Percentiles rank a stretch among this genome's conserved stretches.
Evolutionary conservation across 37 sponge, comb jelly and placozoan genomes (phyloP).

Genomic region (Agelas oroides): DNA sequence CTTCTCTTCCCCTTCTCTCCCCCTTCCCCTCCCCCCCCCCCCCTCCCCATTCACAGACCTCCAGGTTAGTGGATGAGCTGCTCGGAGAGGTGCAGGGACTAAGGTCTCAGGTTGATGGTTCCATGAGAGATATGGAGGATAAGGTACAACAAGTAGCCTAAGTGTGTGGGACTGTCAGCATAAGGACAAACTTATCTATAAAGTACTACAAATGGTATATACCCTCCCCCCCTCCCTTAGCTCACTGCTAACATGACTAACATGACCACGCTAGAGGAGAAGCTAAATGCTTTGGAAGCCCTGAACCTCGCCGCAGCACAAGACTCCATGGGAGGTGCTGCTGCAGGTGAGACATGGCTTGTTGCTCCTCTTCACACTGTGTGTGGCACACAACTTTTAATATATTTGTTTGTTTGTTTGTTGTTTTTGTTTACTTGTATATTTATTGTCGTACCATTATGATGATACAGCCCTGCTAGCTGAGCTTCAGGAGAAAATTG

Average conservation of each 20-base stretch:
- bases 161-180: neutral
- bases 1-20: no score
- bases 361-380: no score
- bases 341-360: neutral
- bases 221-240: neutral
- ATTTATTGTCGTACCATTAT: neutral
- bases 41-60: slow-evolving; percentile 33
- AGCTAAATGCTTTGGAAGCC: slow-evolving; percentile 52
- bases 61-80: slow-evolving; percentile 71
- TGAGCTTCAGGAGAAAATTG: slow-evolving; percentile 44
- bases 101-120: slow-evolving; percentile 32
- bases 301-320: slow-evolving; percentile 51
- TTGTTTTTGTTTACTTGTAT: no score
- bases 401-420: no score
- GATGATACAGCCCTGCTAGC: slow-evolving; percentile 10
- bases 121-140: slow-evolving; percentile 1
- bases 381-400: no score
- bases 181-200: neutral
- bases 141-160: neutral
- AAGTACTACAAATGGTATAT: no score
- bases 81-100: slow-evolving; percentile 63
- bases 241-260: slow-evolving; percentile 2
- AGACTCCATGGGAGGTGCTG: slow-evolving; percentile 41
- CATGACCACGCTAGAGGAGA: slow-evolving; percentile 28
- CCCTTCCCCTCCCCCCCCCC: no score